A percentile compares a stretch with the other conserved stretches of the same genome.
phyloP scores from a whole-genome alignment of 2,113 vertebrate genomes.

The Hemibagrus wyckioides region DNA sequence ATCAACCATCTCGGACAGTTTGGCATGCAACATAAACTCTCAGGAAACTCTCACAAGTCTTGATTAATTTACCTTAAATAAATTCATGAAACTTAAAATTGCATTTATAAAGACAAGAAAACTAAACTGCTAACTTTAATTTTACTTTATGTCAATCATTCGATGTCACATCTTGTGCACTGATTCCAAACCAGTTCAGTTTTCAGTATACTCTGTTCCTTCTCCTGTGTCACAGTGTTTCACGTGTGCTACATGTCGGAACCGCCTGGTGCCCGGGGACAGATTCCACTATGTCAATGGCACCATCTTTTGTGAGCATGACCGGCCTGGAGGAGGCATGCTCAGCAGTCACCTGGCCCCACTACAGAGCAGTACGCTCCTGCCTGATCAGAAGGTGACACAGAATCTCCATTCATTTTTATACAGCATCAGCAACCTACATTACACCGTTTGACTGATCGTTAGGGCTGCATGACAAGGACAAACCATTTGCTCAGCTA shows the following conservation, averaged over 20 bases:
- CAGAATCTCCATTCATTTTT: neutral
- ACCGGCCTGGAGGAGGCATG: slow-evolving; percentile 71
- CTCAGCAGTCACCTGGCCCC: slow-evolving; percentile 68
- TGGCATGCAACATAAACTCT: neutral
- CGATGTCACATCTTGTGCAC: neutral
- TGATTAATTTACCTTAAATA: neutral
- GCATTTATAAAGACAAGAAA: neutral
- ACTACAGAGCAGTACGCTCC: slow-evolving; percentile 67
- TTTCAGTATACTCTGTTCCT: neutral
- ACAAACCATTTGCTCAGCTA: neutral
- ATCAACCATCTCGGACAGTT: neutral
- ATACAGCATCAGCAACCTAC: neutral
- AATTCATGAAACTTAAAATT: neutral
- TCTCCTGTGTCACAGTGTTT: slow-evolving; percentile 69
- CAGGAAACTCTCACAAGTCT: neutral
- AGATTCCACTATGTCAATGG: slow-evolving; percentile 79
- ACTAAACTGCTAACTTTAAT: neutral
- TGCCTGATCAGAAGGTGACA: slow-evolving; percentile 78
- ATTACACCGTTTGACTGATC: neutral
- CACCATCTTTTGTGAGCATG: slow-evolving; percentile 79
- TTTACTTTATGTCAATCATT: neutral
- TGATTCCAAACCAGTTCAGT: neutral
- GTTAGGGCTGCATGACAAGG: neutral
- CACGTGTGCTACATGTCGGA: slow-evolving; percentile 77
- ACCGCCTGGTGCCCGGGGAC: slow-evolving; percentile 76